Conservation (phyloP, 2,888 invertebrate species). For the Iselma pallidipennis region DNA sequence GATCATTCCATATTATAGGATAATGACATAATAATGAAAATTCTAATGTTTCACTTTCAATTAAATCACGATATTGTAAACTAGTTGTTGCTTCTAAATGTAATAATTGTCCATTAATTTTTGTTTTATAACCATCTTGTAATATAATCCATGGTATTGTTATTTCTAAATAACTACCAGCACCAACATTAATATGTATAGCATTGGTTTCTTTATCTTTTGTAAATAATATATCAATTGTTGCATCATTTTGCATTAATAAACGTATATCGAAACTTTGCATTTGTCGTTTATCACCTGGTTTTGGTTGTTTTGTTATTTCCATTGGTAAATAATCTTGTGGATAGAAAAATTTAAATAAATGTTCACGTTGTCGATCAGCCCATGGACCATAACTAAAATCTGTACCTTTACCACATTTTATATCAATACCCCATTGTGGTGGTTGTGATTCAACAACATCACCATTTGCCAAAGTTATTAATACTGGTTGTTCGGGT, state of each 20-base stretch:
- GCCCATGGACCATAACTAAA: conserved; percentile 99
- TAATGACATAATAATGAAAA: conserved; percentile 88
- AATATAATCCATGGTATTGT: conserved; percentile 92
- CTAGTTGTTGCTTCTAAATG: conserved; percentile 96
- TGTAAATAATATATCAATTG: conserved; percentile 94
- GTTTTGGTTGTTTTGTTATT: conserved; percentile 78
- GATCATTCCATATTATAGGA: conserved; percentile 94
- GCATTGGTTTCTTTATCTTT: conserved; percentile 96
- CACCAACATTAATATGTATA: conserved; percentile 92
- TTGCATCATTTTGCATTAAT: conserved; percentile 88
- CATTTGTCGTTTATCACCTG: conserved; percentile 86
- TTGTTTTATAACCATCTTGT: conserved; percentile 78
- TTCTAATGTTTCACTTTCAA: conserved; percentile 93
- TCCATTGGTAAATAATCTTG: conserved; percentile 80
- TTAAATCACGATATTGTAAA: conserved; percentile 86
- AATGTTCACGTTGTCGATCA: conserved; percentile 91
- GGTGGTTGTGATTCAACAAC: conserved; percentile 92
- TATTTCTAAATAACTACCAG: conserved; percentile 90
- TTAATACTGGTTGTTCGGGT: conserved; percentile 87
- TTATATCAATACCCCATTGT: conserved; percentile 94
- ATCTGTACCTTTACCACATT: conserved; percentile 91
- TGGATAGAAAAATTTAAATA: conserved; percentile 96
- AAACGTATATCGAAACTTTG: conserved; percentile 92
- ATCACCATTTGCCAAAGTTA: conserved; percentile 90
- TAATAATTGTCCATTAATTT: conserved; percentile 90